Base-by-base conservation (phyloP, 2,888 invertebrate genomes). In the Drosophila meridionalis region DNA sequence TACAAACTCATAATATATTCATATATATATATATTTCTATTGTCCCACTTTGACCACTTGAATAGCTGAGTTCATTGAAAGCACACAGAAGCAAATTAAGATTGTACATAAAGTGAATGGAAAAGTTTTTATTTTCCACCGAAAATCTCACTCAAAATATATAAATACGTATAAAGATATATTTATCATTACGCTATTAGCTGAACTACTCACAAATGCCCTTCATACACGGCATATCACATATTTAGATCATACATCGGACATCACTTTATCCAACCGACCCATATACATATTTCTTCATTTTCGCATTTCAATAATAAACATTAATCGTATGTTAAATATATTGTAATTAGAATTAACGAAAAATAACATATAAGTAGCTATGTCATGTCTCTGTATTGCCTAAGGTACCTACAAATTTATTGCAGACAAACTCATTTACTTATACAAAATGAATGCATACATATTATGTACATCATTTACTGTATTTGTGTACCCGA, bases 331-430 rank as follows among this genome's bases (percentile, higher is more conserved):
- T 66, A 71, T 65, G 65, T 58, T 75, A 55, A 42, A 65, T 50
- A 73, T 57, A 70, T 66, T 67, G 64, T 73, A 77, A 78, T 69
- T 78, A 78, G 78, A 47, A 62, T 70, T 73, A 64, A 78, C 14
- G 14, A 45, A 45, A 52, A 48, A 52, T 78, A 79, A 53, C 58
- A 42, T 47, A 48, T 83, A 87, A 73, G 73, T 78, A 83, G 78
- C 65, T 81, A 80, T 86, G 75, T 82, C 76, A 81, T 72, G 79
- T 89, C 89, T 84, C 82, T 84, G 81, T 90, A 88, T 73, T 88
- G 62, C 90, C 90, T 87, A 90, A 90, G 86, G 90, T 87, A 87
- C 89, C 90, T 88, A 89, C 90, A 87, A 80, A 85, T 82, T 81
- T 76, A 85, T 69, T 69, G 83, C 88, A 85, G 87, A 89, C 83